Base-by-base conservation (phyloP, 1,140 invertebrate genomes). In the Tetragonula clypearis region DNA sequence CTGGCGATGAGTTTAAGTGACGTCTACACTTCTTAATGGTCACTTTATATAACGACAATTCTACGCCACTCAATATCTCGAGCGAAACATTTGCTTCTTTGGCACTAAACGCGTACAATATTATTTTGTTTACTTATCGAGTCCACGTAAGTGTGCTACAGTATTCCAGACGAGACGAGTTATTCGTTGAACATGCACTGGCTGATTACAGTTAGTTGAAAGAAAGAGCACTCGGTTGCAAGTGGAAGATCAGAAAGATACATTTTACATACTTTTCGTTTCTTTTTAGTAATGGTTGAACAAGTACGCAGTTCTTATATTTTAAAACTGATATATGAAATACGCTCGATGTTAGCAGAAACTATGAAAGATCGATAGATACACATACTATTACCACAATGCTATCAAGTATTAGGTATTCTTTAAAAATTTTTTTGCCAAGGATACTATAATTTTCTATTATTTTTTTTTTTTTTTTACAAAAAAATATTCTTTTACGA, bases 21-120 rank as follows among this genome's bases (percentile, higher is more conserved):
- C 77, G 78, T 73, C 56, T 23, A 80, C 30, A n/a, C 19, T 85
- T 85, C 68, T 85, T 80, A 79, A 80, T 84, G 82, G 76, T 79
- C 83, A 80, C 69, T 85, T 85, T 85, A 85, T 85, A 58, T 85
- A 85, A 85, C 75, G 72, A 84, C 78, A 80, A 85, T 85, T 85
- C 58, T 66, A 85, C 69, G 83, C 60, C 77, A 53, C 23, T 72
- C 77, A 23, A 66, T 85, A 85, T 80, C 77, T 56, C 77, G 56
- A 80, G 78, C 68, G 68, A 80, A 85, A 49, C 58, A 35, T 66
- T 79, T 58, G 82, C 68, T 49, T 73, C 68, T 85, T 84, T 66
- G 83, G 69, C 68, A 66, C 76, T 79, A 71, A 84, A 58, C 55
- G 35, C 55, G 53, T 49, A 9, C 53, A 30, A 71, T 56, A 73